Evolutionary conservation across 2,113 vertebrate species (phyloP), one percentile per base, ranked within the genome.

Genomic region (Phalacrocorax carbo): DNA sequence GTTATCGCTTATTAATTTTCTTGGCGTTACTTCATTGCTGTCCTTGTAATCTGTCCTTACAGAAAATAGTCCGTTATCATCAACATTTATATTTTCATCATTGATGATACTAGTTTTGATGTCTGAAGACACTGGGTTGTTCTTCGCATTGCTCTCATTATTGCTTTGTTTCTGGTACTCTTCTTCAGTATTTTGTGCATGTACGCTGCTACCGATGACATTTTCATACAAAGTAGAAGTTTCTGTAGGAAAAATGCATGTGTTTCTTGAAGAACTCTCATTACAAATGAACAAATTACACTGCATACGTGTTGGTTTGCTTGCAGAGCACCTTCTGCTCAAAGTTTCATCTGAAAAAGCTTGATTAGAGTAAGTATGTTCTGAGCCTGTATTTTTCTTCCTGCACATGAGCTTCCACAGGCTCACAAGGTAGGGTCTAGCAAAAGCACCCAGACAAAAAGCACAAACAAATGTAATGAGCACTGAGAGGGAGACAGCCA

Each of bases 401-500:
- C 29, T 60, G 85, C 26, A 20, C 26, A 98, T 38, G 70, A 70
- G 97, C 76, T 66, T 96, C 97, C 98, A 98, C 40, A 99, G 94
- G 17, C 51, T 93, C 36, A 98, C 98, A 18, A 99, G 64, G 62
- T 96, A 98, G 32, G 99, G 99, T 96, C 99, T 98, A 21, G 97
- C 70, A 11, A 99, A 71, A 54, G 98, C 98, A 49, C 99, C 99
- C 60, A 99, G 96, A 57, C 98, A 97, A 96, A 99, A 99, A 40
- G 99, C 99, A 57, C 98, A 90, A 7, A 99, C 44, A 73, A 99
- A 99, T 0, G 99, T 99, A 78, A 99, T 95, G 64, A 99, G 81
- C 92, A 99, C 98, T 0, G 99, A 99, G 65, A 99, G 98, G 90
- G 98, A 98, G 51, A 99, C 94, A 5, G 98, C 99, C 86, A 99